A percentile compares a stretch with the other conserved stretches of the same genome.
Conservation (phyloP, 2,797 vertebrate genomes). For the Neopelma chrysocephalum region DNA sequence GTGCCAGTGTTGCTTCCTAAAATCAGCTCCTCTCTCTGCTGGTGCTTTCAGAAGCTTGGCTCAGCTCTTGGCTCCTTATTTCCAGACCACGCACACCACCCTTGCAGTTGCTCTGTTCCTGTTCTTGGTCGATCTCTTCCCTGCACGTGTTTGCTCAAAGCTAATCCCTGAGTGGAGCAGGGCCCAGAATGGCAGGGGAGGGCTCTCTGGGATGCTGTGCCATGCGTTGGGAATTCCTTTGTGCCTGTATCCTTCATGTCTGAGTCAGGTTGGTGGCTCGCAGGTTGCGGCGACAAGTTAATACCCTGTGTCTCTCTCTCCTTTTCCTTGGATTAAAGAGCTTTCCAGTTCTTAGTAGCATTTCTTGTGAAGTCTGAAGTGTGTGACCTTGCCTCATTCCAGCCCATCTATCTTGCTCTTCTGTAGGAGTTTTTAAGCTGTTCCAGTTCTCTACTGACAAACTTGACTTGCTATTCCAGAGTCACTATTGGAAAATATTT, state of each 20-base stretch:
- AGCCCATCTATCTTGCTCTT: background rate
- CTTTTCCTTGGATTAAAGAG: background rate
- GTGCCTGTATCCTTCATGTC: rapidly evolving
- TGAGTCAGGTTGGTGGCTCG: background rate
- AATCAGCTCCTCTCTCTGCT: background rate
- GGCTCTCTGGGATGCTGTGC: background rate
- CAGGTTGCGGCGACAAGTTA: background rate
- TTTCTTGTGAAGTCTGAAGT: background rate
- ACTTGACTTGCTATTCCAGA: background rate
- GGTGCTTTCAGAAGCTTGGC: background rate
- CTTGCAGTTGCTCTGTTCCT: background rate
- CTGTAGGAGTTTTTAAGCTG: background rate
- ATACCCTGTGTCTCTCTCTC: background rate
- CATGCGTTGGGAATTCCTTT: background rate
- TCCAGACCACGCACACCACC: rapidly evolving
- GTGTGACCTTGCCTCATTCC: background rate
- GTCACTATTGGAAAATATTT: background rate
- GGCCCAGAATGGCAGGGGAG: background rate
- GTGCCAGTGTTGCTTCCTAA: background rate
- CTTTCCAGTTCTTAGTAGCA: background rate
- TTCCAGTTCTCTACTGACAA: background rate
- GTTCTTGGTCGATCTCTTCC: background rate
- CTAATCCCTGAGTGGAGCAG: background rate
- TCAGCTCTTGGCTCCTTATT: background rate
- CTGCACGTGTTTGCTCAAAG: background rate